Evolutionary conservation across 2,113 vertebrate species (phyloP).

Genomic region (Egretta garzetta): DNA sequence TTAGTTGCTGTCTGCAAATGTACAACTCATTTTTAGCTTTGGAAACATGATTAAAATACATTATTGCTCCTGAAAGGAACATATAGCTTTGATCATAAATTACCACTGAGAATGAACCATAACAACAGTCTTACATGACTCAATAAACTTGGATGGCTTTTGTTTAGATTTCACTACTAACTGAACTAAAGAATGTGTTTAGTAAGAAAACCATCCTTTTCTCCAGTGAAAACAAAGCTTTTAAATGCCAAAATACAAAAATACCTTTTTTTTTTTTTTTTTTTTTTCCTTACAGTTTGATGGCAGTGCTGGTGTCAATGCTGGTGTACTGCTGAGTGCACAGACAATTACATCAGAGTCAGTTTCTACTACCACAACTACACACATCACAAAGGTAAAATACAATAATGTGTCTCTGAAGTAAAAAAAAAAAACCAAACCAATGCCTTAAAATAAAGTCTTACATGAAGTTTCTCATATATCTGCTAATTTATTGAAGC

Average conservation of each 20-base stretch:
- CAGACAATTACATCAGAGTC: slow-evolving; percentile 98
- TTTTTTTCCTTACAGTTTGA: slow-evolving; percentile 81
- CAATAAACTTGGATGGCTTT: not conserved
- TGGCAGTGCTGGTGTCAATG: slow-evolving; percentile 82
- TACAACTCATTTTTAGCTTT: not conserved
- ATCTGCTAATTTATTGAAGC: not conserved
- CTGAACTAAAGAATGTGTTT: not conserved
- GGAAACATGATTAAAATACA: not conserved
- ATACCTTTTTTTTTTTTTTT: not conserved
- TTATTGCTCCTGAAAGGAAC: not conserved
- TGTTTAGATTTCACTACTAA: not conserved
- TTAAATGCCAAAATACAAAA: not conserved
- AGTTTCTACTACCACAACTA: slow-evolving; percentile 95
- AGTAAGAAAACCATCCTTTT: not conserved
- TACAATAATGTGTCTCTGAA: not conserved
- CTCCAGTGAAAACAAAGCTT: not conserved
- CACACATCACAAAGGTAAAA: slow-evolving; percentile 98
- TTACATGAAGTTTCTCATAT: not conserved
- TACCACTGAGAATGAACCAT: not conserved
- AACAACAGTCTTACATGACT: not conserved
- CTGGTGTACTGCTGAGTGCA: slow-evolving; percentile 90
- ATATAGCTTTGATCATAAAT: not conserved
- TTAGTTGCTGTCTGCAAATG: not conserved
- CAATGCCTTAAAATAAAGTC: not conserved
- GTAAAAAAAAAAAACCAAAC: not conserved